Evolutionary conservation across 2,888 invertebrate species (phyloP).

Genomic region (Habroteleia sp.): DNA sequence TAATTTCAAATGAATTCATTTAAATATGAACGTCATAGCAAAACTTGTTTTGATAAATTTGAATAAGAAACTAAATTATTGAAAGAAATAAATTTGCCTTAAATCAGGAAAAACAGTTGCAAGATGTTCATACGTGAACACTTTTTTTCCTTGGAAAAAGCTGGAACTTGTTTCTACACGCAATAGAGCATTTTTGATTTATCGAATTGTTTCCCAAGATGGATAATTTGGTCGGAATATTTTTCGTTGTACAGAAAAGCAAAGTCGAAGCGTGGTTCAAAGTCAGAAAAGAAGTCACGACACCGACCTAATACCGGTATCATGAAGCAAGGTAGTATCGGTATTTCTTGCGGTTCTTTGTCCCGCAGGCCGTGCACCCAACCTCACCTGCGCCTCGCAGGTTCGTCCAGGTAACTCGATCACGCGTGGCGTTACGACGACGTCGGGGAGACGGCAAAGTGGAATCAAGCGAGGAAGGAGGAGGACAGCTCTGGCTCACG

Average conservation of each 20-base stretch:
- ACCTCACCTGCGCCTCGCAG: slow-evolving; percentile 70
- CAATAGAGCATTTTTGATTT: too few relatives aligned
- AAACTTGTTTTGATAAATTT: too few relatives aligned
- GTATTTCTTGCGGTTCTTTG: slow-evolving; percentile 79
- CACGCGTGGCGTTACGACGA: slow-evolving; percentile 74
- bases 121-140: too few relatives aligned
- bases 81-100: too few relatives aligned
- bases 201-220: too few relatives aligned
- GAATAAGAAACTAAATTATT: too few relatives aligned
- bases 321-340: slow-evolving; percentile 73
- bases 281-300: slow-evolving; percentile 65
- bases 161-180: too few relatives aligned
- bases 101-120: too few relatives aligned
- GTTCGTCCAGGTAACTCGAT: slow-evolving; percentile 77
- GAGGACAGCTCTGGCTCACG: slow-evolving; percentile 58
- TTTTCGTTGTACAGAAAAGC: slow-evolving; percentile 4
- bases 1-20: too few relatives aligned
- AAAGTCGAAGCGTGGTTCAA: slow-evolving; percentile 32
- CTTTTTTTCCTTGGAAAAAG: too few relatives aligned
- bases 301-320: slow-evolving; percentile 69
- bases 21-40: too few relatives aligned
- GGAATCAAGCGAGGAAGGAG: slow-evolving; percentile 58
- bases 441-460: slow-evolving; percentile 42
- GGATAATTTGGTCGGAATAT: background rate
- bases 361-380: slow-evolving; percentile 74